Base-by-base conservation (phyloP, 2,797 vertebrate species). In the Karalla daura region DNA sequence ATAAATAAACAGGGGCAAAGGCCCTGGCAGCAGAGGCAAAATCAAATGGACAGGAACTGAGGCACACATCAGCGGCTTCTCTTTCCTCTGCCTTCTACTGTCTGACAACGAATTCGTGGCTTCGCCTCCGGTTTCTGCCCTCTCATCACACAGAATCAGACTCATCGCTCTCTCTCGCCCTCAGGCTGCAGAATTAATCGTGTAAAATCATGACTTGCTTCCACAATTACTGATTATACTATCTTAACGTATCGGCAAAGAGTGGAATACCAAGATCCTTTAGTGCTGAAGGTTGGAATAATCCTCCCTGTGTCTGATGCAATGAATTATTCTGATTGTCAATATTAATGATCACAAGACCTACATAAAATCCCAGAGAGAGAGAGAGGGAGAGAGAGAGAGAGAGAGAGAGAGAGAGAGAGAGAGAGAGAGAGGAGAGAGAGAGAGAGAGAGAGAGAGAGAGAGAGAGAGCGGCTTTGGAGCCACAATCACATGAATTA, bases 261-360 rank as follows among this genome's bases (percentile, higher is more conserved):
- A 68, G 43, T 15, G 5, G 77, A 70, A 76, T 70, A 78, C 46
- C 56, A 70, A 47, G 76, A n/a, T n/a, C n/a, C n/a, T 71, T 77
- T 75, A 69, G 52, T 20, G 72, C 65, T 76, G 68, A 60, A 78
- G 72, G 82, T 83, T 76, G 84, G 50, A 86, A 49, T 54, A 72
- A 82, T 81, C 76, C 73, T 33, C 43, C 17, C 69, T 37, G 14
- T 55, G 67, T 71, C 32, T 43, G 45, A 77, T 51, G 54, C 46
- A 39, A 66, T 30, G 3, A 75, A 64, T 76, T 41, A 35, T 60
- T 54, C 45, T 4, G 27, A 74, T 76, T 50, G 47, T 44, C 53
- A 12, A 51, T 52, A 40, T 45, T 47, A 53, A 53, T 53, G 25
- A 65, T 67, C 27, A 59, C 28, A 20, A 18, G n/a, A 40, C 25